Base-by-base conservation (phyloP, 1,140 invertebrate species). In the Apis dorsata region DNA sequence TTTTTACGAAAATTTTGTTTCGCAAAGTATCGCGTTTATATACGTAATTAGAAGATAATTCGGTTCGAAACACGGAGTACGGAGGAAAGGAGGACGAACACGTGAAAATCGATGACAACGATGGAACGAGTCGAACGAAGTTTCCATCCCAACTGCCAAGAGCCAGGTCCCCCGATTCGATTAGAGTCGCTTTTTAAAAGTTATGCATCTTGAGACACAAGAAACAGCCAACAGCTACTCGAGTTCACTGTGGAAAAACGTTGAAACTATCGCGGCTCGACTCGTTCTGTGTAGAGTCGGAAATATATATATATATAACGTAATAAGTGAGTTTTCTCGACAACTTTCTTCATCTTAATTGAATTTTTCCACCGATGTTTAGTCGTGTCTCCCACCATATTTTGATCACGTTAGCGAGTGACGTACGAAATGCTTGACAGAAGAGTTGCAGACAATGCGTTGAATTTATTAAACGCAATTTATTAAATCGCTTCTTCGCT, bases 11-110 rank as follows among this genome's bases (percentile, higher is more conserved):
- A 82, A 44, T 70, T 82, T 34, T 17, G 4, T 34, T 10, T 21
- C 24, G 0, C 10, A 68, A 66, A 70, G n/a, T 79, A 69, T 79
- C 75, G 15, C 55, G 79, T 80, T 80, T 79, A 83, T 80, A 73
- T 73, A 62, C 68, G 34, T 17, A 34, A 24, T 65, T 79, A 71
- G 7, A 44, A 59, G 59, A 65, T 72, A 72, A 79, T 72, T 72
- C 9, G 8, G 7, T 60, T 28, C 8, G 28, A 12, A 69, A 69
- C 10, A 8, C 44, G 24, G 17, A 28, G 1, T 34, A 12, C 11
- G 28, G 44, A 13, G n/a, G 24, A 63, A 70, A 57, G 60, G 4
- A 69, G 60, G 4, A 69, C 21, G 0, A 1, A 1, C n/a, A 34
- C 24, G 12, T 34, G 63, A 24, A 62, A 82, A 82, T 82, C 72